Evolutionary conservation across 2,113 vertebrate species (phyloP), one percentile per base, ranked within the genome.

Genomic region (Dasypus novemcinctus): DNA sequence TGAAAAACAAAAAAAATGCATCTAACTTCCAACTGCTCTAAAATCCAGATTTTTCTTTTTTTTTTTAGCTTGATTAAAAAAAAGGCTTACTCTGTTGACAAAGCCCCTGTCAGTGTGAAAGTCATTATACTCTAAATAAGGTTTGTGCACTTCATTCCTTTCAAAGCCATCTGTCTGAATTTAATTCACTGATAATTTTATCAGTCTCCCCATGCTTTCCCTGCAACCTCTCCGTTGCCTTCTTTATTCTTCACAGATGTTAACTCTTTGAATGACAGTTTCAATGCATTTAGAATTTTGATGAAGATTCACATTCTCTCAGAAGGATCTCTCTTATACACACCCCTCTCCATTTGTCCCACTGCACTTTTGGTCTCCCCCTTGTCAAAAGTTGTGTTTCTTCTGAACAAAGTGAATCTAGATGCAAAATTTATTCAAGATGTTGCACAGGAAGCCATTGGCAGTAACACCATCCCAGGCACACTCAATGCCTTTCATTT

Each of bases 131-230:
- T 95, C 84, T 89, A 93, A 33, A 66, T 80, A 94, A 95, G 94
- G 94, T 89, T 90, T 94, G 80, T 88, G 94, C 94, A 81, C 94
- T 95, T 98, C 96, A 41, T 86, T 96, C 93, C 89, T 98, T 97
- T 97, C 91, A 97, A 96, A 97, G 84, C 95, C 94, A 98, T 97
- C 90, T 97, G 95, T 95, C 93, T 90, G 97, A 97, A 91, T 97
- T 97, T 97, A 96, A 97, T 97, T 98, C 97, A 96, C 72, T 97
- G 97, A 98, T 97, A 95, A 94, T 98, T 94, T 98, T 96, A 98
- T 98, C 97, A 95, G 97, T 95, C 96, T 98, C 93, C 93, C 88
- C 93, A 23, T 91, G 97, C 97, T 96, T 96, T 96, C 97, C 97
- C 97, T 97, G 94, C 78, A 97, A 97, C 95, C 97, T 97, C 97